Base-by-base conservation (phyloP, 1,140 invertebrate species). In the Venturia canescens region DNA sequence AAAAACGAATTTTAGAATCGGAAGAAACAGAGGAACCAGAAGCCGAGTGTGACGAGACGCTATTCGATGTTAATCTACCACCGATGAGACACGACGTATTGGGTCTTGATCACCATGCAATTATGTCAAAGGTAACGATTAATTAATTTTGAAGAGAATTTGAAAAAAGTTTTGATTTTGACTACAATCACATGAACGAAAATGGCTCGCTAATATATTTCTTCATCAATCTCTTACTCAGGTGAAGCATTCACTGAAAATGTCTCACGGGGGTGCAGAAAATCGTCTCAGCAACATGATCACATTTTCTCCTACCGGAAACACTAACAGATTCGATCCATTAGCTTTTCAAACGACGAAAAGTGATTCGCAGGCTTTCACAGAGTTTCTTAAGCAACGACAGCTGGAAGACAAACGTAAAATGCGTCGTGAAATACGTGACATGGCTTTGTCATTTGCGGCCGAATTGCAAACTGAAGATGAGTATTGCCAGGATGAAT, bases 11-110 rank as follows among this genome's bases (percentile, higher is more conserved):
- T 57, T 29, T 67, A 5, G 18, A 53, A 13, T 7, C n/a, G 23
- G 70, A 79, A 50, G 60, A 70, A 34, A 29, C 23, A 1, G 7
- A 16, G 7, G 70, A 90, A 80, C 11, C 86, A 48, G 48, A 71
- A 11, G 83, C 60, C 16, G 76, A 88, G 57, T 7, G 83, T 26
- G 90, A 92, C 74, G 88, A 91, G 13, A 86, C 88, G 11, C 85
- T 29, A 11, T 84, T 79, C 72, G 13, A 57, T 60, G 50, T 87
- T 11, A 38, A 50, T 23, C 67, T 92, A 26, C 91, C 90, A 34
- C 57, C 88, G 50, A 96, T 97, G 95, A 94, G 93, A 23, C 93
- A 96, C 70, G 93, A 95, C 90, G 93, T 96, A 18, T 93, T 96
- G 66, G 95, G 95, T 70, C 89, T 97, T 53, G 92, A 96, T 89